phyloP scores from a whole-genome alignment of 2,888 invertebrate species.

The Lacanobia oleracea region DNA sequence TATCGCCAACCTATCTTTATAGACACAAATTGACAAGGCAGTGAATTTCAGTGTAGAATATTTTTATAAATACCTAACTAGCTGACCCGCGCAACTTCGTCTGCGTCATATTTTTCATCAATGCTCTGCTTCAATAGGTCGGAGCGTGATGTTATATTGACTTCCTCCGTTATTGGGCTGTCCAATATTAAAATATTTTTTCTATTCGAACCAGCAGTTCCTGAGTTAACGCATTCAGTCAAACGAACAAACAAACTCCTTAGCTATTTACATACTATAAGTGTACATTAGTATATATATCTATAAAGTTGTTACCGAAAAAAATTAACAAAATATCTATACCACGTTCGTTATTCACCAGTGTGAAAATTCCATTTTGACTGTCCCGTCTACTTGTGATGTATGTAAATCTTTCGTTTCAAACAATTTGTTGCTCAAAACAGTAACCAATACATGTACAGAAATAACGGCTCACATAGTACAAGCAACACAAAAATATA shows the following conservation, averaged over 20 bases:
- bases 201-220: too few relatives aligned
- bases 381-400: background rate
- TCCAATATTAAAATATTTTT: too few relatives aligned
- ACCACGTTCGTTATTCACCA: background rate
- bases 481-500: constrained; percentile 61
- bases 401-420: constrained; percentile 36
- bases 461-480: constrained; percentile 42
- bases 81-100: too few relatives aligned
- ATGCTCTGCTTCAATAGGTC: too few relatives aligned
- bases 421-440: constrained; percentile 30
- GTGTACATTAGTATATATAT: background rate
- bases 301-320: background rate
- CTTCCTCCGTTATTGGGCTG: too few relatives aligned
- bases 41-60: background rate
- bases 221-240: too few relatives aligned
- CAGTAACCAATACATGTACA: constrained; percentile 30
- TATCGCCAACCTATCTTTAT: background rate
- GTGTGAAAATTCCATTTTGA: background rate
- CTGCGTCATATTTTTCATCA: too few relatives aligned
- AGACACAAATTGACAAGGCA: too few relatives aligned
- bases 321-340: background rate
- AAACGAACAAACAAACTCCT: too few relatives aligned
- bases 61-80: background rate
- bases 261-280: too few relatives aligned
- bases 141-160: too few relatives aligned